A percentile compares a stretch with the other conserved stretches of the same genome.
Evolutionary conservation across 2,797 vertebrate genomes (phyloP).

Genomic region (Aulostomus chinensis): DNA sequence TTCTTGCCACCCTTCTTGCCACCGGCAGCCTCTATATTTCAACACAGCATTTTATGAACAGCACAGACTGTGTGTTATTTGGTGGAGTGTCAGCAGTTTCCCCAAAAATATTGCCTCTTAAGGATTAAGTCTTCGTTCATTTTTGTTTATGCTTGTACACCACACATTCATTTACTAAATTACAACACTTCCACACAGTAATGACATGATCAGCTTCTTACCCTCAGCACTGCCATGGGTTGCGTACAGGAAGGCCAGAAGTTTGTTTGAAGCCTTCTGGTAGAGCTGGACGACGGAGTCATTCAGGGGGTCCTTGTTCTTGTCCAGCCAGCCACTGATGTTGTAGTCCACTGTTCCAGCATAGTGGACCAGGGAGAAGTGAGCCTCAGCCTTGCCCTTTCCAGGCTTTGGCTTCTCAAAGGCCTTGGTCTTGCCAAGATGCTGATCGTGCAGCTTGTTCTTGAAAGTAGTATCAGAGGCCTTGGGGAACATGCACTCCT

Average conservation of each 20-base stretch:
- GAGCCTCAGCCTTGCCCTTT: conserved; percentile 81
- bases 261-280: conserved; percentile 82
- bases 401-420: conserved; percentile 59
- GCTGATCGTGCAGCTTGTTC: conserved; percentile 14
- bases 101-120: no score
- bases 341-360: conserved; percentile 85
- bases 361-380: conserved; percentile 81
- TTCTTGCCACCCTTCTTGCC: conserved; percentile 71
- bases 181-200: no score
- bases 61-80: no score
- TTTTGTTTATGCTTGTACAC: no score
- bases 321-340: conserved; percentile 80
- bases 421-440: conserved; percentile 18
- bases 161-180: no score
- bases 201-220: no score
- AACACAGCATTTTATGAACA: conserved; percentile 77
- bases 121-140: no score
- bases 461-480: conserved; percentile 11
- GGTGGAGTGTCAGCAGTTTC: no score
- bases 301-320: conserved; percentile 85
- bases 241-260: conserved; percentile 74
- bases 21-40: conserved; percentile 34
- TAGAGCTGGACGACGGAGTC: conserved; percentile 79
- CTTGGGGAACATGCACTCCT: conserved; percentile 96
- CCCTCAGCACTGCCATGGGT: conserved; percentile 63